Evolutionary conservation across 2,113 vertebrate species (phyloP).

Genomic region (Sterrhoptilus dennistouni): DNA sequence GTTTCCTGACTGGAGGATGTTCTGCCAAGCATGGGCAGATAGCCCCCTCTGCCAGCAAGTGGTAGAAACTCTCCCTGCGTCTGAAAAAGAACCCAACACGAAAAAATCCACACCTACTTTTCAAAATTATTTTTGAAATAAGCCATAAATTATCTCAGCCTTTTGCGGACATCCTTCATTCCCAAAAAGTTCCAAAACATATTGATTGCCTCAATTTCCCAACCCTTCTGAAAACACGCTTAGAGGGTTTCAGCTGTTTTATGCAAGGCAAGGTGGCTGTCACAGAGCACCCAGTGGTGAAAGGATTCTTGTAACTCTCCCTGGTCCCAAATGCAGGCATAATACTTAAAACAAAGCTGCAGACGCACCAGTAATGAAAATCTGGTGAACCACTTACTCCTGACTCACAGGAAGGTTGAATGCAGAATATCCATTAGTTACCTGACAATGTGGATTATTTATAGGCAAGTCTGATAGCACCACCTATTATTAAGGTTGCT

Average conservation of each 20-base stretch:
- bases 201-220: not conserved
- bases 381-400: slow-evolving; percentile 37
- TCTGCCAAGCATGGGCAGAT: not conserved
- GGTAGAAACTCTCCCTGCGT: not conserved
- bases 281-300: not conserved
- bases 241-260: not conserved
- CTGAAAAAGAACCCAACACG: not conserved
- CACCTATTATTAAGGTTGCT: slow-evolving; percentile 36
- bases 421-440: slow-evolving; percentile 42
- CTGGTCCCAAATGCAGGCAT: not conserved
- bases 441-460: slow-evolving; percentile 51
- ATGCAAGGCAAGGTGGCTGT: not conserved
- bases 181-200: not conserved
- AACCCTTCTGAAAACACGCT: not conserved
- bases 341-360: slow-evolving; percentile 39
- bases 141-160: not conserved
- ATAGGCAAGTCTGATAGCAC: slow-evolving; percentile 36
- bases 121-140: not conserved
- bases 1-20: not conserved
- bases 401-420: slow-evolving; percentile 14
- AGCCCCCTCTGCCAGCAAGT: slow-evolving; percentile 61
- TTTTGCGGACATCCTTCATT: not conserved
- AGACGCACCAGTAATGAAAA: slow-evolving; percentile 42
- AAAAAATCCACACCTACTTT: not conserved
- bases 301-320: not conserved